Conservation (phyloP, 2,888 invertebrate species). For the Blera fallax region DNA sequence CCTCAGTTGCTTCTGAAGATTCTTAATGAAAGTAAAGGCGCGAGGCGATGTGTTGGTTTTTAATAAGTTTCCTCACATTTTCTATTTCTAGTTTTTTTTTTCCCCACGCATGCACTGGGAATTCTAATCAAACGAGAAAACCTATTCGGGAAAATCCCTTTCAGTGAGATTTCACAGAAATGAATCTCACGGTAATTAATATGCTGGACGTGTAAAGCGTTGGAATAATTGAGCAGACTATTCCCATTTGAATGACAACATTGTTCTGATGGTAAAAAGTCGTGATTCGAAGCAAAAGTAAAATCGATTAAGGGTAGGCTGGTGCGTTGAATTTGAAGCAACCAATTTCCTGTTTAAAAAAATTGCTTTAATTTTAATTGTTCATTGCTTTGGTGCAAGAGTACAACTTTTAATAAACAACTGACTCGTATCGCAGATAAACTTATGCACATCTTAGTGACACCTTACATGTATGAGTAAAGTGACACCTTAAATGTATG, state of each 20-base stretch:
- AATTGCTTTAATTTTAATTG: not conserved
- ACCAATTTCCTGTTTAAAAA: not conserved
- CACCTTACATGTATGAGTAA: no score
- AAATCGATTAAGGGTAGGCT: no score
- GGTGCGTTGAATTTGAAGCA: not conserved
- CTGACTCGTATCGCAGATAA: no score
- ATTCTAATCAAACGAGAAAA: not conserved
- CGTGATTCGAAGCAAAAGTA: no score
- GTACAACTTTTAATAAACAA: no score
- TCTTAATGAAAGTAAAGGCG: conserved; percentile 14
- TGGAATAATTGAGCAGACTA: not conserved
- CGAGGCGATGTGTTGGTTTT: not conserved
- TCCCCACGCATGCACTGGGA: not conserved
- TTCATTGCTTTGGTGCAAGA: no score
- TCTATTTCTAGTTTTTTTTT: not conserved
- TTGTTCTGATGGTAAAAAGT: not conserved
- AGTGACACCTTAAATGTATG: no score
- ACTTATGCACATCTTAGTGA: no score
- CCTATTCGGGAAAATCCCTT: not conserved
- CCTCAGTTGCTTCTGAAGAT: not conserved
- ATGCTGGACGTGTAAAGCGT: not conserved
- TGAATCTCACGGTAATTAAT: not conserved
- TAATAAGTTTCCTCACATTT: not conserved
- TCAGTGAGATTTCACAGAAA: not conserved
- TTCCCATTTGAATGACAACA: conserved; percentile 19